Conservation (phyloP, 2,113 vertebrate species). For the Syngnathus floridae region DNA sequence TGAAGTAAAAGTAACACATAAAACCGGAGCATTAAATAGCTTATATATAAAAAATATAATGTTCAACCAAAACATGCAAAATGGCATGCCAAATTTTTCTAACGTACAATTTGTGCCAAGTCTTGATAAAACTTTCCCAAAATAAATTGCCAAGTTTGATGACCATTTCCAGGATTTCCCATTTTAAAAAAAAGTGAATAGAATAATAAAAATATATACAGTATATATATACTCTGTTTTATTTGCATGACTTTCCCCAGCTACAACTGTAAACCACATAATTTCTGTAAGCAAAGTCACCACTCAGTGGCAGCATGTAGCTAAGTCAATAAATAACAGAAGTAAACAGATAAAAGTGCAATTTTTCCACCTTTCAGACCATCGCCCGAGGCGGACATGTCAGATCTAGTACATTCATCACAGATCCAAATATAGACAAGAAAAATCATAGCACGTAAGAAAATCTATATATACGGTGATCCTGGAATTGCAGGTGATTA, state of each 20-base stretch:
- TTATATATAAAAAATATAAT: background rate
- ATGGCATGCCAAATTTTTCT: background rate
- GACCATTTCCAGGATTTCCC: background rate
- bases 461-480: background rate
- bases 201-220: too few relatives aligned
- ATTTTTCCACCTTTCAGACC: conserved; percentile 12
- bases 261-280: conserved; percentile 33
- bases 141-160: background rate
- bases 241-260: conserved; percentile 7
- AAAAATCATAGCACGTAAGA: background rate
- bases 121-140: background rate
- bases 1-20: background rate
- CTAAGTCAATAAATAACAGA: conserved; percentile 44
- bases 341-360: conserved; percentile 34
- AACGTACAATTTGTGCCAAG: background rate
- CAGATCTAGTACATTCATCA: conserved; percentile 2
- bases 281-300: conserved; percentile 34
- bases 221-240: background rate
- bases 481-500: background rate
- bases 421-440: background rate
- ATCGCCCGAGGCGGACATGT: background rate
- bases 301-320: conserved; percentile 49
- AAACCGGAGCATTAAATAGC: background rate
- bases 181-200: background rate
- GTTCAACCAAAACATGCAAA: background rate